phyloP scores from a whole-genome alignment of 2,113 vertebrate species.

The Scytalopus superciliaris region DNA sequence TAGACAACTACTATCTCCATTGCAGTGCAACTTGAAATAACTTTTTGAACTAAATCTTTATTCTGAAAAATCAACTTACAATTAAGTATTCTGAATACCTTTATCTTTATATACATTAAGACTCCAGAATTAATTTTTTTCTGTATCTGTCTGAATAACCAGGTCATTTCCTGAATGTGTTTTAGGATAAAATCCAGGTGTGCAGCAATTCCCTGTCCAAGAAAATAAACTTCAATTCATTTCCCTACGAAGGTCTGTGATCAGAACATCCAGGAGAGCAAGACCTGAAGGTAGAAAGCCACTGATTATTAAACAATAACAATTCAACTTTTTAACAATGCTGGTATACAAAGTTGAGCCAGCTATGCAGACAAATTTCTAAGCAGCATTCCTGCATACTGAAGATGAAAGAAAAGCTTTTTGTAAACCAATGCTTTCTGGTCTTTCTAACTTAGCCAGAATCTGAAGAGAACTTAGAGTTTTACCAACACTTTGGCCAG shows the following conservation, averaged over 20 bases:
- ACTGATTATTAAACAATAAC: neutral
- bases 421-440: fast-evolving
- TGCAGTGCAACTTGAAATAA: neutral
- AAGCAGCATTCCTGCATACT: neutral
- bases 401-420: neutral
- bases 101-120: neutral
- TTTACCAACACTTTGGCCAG: neutral
- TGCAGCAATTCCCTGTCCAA: neutral
- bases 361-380: neutral
- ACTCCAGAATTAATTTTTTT: neutral
- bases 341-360: neutral
- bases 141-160: neutral
- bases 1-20: neutral
- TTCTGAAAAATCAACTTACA: neutral
- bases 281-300: neutral
- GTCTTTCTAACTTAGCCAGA: neutral
- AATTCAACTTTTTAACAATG: neutral
- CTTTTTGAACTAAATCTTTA: neutral
- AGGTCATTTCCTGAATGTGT: neutral
- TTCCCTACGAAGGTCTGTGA: neutral
- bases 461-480: neutral
- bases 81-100: neutral
- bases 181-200: neutral
- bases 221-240: neutral
- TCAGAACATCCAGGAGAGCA: neutral